phyloP scores from a whole-genome alignment of 2,797 vertebrate genomes.

The Sphenodon punctatus region DNA sequence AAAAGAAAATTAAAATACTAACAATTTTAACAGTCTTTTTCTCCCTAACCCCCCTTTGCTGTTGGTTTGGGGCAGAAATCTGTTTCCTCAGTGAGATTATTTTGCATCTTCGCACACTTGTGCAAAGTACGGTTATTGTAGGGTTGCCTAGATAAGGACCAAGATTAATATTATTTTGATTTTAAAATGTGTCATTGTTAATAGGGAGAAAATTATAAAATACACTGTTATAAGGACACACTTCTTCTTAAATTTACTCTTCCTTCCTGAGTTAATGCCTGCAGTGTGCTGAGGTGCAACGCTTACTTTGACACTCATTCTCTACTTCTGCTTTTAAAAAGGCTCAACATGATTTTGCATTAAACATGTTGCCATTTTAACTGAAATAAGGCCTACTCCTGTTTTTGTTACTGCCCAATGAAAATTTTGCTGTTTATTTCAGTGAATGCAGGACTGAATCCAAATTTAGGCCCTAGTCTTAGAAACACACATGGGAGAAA shows the following conservation, averaged over 20 bases:
- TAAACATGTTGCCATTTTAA: not conserved
- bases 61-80: fast-evolving
- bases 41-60: fast-evolving
- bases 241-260: not conserved
- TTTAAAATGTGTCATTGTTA: too few species aligned
- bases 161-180: too few species aligned
- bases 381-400: not conserved
- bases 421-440: not conserved
- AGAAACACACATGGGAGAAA: too few species aligned
- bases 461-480: too few species aligned
- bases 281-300: not conserved
- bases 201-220: not conserved
- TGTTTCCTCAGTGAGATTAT: fast-evolving
- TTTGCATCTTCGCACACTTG: fast-evolving
- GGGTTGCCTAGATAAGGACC: not conserved
- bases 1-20: fast-evolving
- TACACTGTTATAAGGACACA: not conserved
- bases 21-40: fast-evolving
- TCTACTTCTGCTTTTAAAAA: not conserved
- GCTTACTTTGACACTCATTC: not conserved
- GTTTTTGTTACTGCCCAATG: not conserved
- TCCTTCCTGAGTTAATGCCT: not conserved
- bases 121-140: not conserved
- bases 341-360: too few species aligned
- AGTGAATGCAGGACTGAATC: not conserved